A percentile compares a stretch with the other conserved stretches of the same genome.
phyloP scores from a whole-genome alignment of 2,797 vertebrate genomes.

The Cossypha niveicapilla region DNA sequence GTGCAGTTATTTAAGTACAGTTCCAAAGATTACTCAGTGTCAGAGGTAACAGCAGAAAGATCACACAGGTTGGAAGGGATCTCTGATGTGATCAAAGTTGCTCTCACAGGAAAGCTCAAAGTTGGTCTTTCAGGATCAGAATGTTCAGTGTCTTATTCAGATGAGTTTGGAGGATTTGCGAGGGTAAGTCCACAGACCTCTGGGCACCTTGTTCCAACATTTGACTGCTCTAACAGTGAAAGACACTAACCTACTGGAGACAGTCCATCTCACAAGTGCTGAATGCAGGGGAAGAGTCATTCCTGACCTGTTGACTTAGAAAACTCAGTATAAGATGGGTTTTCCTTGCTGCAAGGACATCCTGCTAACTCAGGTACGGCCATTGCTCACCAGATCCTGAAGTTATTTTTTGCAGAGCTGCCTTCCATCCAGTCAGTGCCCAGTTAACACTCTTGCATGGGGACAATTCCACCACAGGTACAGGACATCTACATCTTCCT shows the following conservation, averaged over 20 bases:
- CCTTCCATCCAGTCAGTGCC: background rate
- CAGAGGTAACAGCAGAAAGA: background rate
- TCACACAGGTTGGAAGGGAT: background rate
- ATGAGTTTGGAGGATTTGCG: background rate
- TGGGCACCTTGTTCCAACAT: background rate
- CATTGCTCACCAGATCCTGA: background rate
- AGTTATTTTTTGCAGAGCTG: background rate
- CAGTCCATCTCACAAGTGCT: background rate
- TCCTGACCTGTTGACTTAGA: background rate
- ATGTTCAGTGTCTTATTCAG: background rate
- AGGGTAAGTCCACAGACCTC: background rate
- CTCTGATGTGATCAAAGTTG: background rate
- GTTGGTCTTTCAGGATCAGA: background rate
- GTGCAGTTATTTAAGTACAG: background rate
- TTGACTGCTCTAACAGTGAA: background rate
- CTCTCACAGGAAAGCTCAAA: background rate
- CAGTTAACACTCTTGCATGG: background rate
- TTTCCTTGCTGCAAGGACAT: background rate
- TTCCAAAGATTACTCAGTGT: background rate
- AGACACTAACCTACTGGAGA: background rate
- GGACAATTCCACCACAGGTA: background rate
- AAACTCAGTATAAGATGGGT: background rate
- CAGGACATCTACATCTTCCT: background rate
- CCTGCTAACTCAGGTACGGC: background rate
- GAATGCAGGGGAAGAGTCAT: background rate